phyloP scores from a whole-genome alignment of 2,888 invertebrate genomes.

The Lymantria monacha region DNA sequence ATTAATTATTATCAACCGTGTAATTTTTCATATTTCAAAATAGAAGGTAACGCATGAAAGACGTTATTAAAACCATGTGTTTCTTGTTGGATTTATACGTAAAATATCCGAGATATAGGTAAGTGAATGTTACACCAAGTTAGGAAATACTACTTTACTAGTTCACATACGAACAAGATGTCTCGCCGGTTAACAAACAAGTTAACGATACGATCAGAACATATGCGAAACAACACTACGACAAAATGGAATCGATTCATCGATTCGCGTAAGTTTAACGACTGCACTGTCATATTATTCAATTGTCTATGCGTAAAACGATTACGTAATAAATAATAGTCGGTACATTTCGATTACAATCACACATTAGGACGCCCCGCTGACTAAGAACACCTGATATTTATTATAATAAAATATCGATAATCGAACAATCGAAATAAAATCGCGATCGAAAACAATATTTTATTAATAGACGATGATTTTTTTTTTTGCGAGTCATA shows the following conservation, averaged over 20 bases:
- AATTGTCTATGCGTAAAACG: constrained; percentile 30
- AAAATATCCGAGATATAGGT: background rate
- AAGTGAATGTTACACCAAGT: background rate
- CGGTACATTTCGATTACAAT: constrained; percentile 45
- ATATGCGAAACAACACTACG: constrained; percentile 25
- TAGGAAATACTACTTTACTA: constrained; percentile 6
- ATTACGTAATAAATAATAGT: constrained; percentile 44
- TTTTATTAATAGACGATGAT: constrained; percentile 32
- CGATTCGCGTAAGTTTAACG: constrained; percentile 33
- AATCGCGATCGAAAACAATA: constrained; percentile 26
- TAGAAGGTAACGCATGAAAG: too few species aligned
- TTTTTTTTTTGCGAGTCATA: constrained; percentile 26
- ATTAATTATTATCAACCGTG: too few species aligned
- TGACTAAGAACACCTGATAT: constrained; percentile 34
- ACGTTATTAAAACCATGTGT: background rate
- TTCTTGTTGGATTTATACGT: background rate
- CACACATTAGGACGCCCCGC: constrained; percentile 42
- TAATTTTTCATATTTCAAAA: too few species aligned
- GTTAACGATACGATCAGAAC: constrained; percentile 19
- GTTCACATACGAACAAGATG: constrained; percentile 10
- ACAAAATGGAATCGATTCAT: constrained; percentile 52
- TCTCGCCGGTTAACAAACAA: constrained; percentile 11
- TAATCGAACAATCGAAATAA: constrained; percentile 31
- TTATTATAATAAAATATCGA: constrained; percentile 23
- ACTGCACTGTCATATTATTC: constrained; percentile 39